Evolutionary conservation across 2,888 invertebrate species (phyloP).

Genomic region (Thymelicus lineola): DNA sequence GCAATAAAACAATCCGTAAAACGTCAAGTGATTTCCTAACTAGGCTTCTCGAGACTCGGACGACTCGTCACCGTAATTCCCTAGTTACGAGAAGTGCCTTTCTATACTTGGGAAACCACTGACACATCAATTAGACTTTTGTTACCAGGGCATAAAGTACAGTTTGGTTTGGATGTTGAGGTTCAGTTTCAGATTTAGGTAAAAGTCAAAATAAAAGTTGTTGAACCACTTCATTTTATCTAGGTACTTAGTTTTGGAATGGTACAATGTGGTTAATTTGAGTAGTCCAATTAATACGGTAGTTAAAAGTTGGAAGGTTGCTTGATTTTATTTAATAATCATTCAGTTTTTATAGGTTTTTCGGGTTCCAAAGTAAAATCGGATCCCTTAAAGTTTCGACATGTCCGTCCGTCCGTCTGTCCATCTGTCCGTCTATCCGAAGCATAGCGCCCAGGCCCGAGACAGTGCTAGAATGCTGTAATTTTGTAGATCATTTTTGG

Average conservation of each 20-base stretch:
- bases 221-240: background rate
- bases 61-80: constrained; percentile 12
- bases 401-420: no score
- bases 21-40: constrained; percentile 6
- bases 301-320: background rate
- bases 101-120: background rate
- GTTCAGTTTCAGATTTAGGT: background rate
- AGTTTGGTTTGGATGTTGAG: constrained; percentile 3
- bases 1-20: background rate
- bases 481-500: no score
- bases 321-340: background rate
- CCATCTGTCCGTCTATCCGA: no score
- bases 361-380: no score
- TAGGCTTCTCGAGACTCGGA: background rate
- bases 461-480: no score
- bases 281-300: background rate
- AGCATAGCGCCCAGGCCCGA: no score
- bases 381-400: no score
- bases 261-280: background rate
- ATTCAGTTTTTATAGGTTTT: no score
- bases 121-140: background rate
- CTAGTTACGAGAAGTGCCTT: constrained; percentile 15
- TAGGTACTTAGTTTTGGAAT: background rate
- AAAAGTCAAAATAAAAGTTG: background rate
- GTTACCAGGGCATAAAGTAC: background rate